A percentile compares a stretch with the other conserved stretches of the same genome.
phyloP scores from a whole-genome alignment of 1,140 invertebrate species.

The Rhyzopertha dominica region DNA sequence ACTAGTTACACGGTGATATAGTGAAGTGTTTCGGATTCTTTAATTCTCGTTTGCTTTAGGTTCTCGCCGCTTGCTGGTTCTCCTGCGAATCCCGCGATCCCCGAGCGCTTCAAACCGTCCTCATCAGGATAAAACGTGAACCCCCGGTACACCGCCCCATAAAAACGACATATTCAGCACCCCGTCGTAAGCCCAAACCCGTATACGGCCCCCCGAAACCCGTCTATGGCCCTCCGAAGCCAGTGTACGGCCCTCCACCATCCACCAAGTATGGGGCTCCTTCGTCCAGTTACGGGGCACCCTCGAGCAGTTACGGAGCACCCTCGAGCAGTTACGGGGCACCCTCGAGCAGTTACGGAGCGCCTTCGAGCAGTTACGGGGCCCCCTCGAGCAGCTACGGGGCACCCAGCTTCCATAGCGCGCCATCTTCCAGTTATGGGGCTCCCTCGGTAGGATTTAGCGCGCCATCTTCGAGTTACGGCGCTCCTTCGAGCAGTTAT shows the following conservation, averaged over 20 bases:
- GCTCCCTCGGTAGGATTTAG: constrained; percentile 10
- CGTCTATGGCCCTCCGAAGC: constrained; percentile 8
- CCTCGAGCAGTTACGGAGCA: constrained; percentile 14
- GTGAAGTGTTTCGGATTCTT: too few relatives aligned
- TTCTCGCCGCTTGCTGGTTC: too few relatives aligned
- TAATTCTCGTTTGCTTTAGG: too few relatives aligned
- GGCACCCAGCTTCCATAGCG: constrained; percentile 5
- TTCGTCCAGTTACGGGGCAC: constrained; percentile 15
- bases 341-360: too few relatives aligned
- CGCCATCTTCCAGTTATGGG: constrained; percentile 16
- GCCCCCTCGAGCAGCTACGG: too few relatives aligned
- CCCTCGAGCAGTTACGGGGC: constrained; percentile 15
- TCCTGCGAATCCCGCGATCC: too few relatives aligned
- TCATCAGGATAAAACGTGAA: constrained; percentile 5
- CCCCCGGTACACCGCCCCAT: constrained; percentile 1
- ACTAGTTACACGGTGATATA: too few relatives aligned
- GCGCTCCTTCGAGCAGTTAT: too few relatives aligned
- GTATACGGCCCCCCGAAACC: constrained; percentile 10
- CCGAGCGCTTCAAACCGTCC: too few relatives aligned
- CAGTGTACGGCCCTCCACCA: constrained; percentile 6
- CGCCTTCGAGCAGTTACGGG: constrained; percentile 5
- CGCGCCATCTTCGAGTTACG: constrained; percentile 12
- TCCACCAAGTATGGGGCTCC: constrained; percentile 21
- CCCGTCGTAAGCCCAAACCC: constrained; percentile 10
- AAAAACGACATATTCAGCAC: constrained; percentile 1